Conservation (phyloP, 2,888 invertebrate genomes). For the Elaeidobius kamerunicus region DNA sequence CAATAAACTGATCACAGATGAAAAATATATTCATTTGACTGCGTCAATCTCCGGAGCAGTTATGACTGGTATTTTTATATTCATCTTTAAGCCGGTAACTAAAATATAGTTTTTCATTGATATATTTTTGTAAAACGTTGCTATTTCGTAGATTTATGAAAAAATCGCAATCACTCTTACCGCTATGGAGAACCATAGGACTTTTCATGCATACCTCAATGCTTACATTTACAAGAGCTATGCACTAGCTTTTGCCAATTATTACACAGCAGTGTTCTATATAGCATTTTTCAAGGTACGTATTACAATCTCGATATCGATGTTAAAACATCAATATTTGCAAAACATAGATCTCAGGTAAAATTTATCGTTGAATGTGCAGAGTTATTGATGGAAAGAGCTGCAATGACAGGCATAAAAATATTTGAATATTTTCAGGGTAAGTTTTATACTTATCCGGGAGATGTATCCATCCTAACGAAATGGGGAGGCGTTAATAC, state of each 20-base stretch:
- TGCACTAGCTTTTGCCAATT: constrained; percentile 45
- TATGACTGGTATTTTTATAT: constrained; percentile 40
- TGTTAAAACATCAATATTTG: no score
- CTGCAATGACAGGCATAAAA: neutral
- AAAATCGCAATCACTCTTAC: constrained; percentile 42
- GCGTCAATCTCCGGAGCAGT: constrained; percentile 35
- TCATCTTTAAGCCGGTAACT: constrained; percentile 39
- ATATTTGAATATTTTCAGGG: constrained; percentile 42
- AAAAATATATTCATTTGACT: constrained; percentile 33
- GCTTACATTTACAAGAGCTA: constrained; percentile 47
- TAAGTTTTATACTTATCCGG: constrained; percentile 50
- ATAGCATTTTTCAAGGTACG: constrained; percentile 47
- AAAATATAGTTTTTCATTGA: constrained; percentile 1
- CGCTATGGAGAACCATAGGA: constrained; percentile 46
- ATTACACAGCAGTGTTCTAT: constrained; percentile 45
- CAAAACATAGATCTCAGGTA: no score
- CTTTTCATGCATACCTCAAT: constrained; percentile 43
- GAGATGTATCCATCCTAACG: constrained; percentile 32
- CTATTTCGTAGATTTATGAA: constrained; percentile 41
- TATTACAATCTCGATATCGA: no score
- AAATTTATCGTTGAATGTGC: no score
- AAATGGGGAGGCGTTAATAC: constrained; percentile 37
- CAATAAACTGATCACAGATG: no score
- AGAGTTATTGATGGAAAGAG: neutral
- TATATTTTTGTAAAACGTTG: no score